Evolutionary conservation across 2,797 vertebrate species (phyloP), one percentile per base, ranked within the genome.

Genomic region (Prionace glauca): DNA sequence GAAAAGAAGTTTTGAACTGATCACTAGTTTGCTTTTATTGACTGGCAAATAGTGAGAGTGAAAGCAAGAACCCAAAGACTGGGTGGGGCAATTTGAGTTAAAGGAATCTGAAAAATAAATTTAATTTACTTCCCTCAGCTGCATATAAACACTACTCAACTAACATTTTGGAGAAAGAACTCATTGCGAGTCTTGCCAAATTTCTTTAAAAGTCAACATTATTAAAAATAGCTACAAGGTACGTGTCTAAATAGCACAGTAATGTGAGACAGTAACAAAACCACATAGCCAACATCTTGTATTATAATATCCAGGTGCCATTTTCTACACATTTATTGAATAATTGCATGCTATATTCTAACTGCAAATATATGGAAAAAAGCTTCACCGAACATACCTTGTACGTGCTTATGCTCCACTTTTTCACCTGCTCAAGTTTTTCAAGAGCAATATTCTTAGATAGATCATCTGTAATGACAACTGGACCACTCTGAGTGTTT

Each of bases 351-450:
- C 56, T 77, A 22, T 95, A 95, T 62, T 95, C 9, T 45, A 60
- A 56, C 62, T 22, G 69, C 60, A n/a, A 69, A 92, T 18, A 67
- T 41, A 69, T 65, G 90, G 65, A 41, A 92, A 95, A 72, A 11
- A 95, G 3, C 45, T 77, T 24, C 26, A 77, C 14, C 18, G 96
- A 65, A 96, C 97, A 97, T 98, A 99, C 99, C 98, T 99, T 99
- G 94, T 99, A 99, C 1, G 99, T 99, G 97, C 99, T 99, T 97
- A 99, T 98, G 97, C 99, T 99, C 99, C 99, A 99, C 97, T 98
- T 99, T 96, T 99, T 98, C 97, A 99, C 99, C 91, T 99, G 97
- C 96, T 99, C 99, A 97, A 99, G 97, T 97, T 99, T 99, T 97
- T 99, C 99, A 98, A 99, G 98, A 41, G 99, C 99, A 45, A 99